Evolutionary conservation across 2,113 vertebrate genomes (phyloP).

Genomic region (Pimephales promelas): DNA sequence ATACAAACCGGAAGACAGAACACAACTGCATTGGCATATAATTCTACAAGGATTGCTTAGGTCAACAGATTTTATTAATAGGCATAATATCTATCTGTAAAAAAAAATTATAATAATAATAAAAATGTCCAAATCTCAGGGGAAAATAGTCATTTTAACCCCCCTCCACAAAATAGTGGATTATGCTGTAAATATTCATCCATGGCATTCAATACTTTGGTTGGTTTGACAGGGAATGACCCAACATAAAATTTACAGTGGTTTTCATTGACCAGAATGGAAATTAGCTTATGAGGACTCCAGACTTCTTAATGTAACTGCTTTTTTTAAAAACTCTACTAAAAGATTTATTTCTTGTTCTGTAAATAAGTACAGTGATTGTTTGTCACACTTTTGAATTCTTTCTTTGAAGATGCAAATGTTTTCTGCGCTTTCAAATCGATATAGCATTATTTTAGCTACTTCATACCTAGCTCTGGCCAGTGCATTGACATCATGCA

Average conservation of each 20-base stretch:
- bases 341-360: background rate
- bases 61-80: too few species aligned
- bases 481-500: conserved; percentile 54
- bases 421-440: background rate
- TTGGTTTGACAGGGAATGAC: background rate
- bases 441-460: conserved; percentile 13
- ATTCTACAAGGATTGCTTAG: background rate
- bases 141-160: too few species aligned
- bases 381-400: background rate
- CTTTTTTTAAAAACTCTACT: background rate
- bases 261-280: too few species aligned
- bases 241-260: background rate
- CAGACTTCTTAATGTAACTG: too few species aligned
- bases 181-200: too few species aligned
- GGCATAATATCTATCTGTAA: too few species aligned
- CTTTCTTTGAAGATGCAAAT: background rate
- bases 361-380: background rate
- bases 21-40: background rate
- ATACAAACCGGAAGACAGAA: too few species aligned
- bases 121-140: too few species aligned
- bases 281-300: too few species aligned
- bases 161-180: too few species aligned
- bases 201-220: background rate
- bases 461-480: background rate
- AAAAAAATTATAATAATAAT: too few species aligned